A percentile compares a stretch with the other conserved stretches of the same genome.
Conservation (phyloP, 2,113 vertebrate species). For the Pachycephala philippinensis region DNA sequence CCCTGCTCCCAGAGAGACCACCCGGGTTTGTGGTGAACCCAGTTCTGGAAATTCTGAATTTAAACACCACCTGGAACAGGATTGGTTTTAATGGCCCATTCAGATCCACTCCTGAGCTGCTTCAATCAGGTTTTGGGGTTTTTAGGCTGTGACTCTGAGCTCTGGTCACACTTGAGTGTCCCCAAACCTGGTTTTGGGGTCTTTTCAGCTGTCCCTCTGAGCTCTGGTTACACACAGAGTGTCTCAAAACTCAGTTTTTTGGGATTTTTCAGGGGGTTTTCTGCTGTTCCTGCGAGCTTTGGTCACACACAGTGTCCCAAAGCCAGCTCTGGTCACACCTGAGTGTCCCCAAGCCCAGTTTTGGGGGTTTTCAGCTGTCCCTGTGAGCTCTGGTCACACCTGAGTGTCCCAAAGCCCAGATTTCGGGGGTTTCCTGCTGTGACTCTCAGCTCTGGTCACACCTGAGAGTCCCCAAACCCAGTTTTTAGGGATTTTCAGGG, state of each 20-base stretch:
- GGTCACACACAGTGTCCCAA: too few species aligned
- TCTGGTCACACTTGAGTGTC: neutral
- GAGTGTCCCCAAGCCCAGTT: neutral
- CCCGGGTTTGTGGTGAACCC: neutral
- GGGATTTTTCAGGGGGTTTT: neutral
- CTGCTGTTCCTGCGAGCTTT: too few species aligned
- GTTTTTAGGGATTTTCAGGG: neutral
- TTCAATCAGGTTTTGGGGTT: neutral
- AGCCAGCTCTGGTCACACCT: neutral
- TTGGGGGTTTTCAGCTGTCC: neutral
- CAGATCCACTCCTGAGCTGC: neutral
- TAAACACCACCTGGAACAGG: neutral
- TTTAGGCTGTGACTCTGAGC: too few species aligned
- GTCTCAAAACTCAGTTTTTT: neutral
- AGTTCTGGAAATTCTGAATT: neutral
- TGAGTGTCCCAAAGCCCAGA: neutral
- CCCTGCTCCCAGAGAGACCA: neutral
- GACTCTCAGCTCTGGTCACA: accelerated
- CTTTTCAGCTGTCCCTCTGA: neutral
- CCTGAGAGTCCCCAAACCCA: neutral
- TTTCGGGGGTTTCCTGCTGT: neutral
- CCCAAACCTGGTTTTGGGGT: neutral
- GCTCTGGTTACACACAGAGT: neutral
- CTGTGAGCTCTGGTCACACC: neutral
- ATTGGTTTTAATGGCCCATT: neutral